Conservation (phyloP, 2,113 vertebrate genomes). For the Empidonax alnorum region DNA sequence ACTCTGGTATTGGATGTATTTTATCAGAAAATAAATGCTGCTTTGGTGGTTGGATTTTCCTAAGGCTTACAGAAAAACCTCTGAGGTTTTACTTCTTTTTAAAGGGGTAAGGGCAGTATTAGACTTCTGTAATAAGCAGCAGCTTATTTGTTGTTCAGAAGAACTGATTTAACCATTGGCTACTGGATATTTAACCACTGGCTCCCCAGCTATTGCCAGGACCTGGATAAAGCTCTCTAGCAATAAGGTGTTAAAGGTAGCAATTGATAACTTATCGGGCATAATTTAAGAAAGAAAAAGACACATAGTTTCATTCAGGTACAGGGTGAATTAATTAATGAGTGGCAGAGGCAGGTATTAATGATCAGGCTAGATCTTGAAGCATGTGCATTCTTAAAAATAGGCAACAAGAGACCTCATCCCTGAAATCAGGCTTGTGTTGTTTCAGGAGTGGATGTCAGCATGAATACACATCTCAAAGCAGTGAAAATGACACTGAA, state of each 20-base stretch:
- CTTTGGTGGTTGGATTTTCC: neutral
- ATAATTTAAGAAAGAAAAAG: neutral
- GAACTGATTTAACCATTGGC: neutral
- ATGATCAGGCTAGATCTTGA: neutral
- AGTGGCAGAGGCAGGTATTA: neutral
- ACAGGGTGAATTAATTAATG: neutral
- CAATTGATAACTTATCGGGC: neutral
- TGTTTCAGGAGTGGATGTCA: slow-evolving; percentile 90
- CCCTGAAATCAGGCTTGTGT: neutral
- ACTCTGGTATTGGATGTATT: neutral
- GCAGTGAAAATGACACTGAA: slow-evolving; percentile 99
- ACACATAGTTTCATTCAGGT: neutral
- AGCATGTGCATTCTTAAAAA: neutral
- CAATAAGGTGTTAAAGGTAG: neutral
- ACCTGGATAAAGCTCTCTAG: neutral
- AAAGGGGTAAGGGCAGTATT: neutral
- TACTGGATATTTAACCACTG: neutral
- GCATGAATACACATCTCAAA: slow-evolving; percentile 99
- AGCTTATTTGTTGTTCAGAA: neutral
- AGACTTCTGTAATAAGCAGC: neutral
- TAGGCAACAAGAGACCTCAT: neutral
- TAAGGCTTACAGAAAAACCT: neutral
- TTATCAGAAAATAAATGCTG: neutral
- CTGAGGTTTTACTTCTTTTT: neutral
- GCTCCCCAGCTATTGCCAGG: neutral